Base-by-base conservation (phyloP, 2,113 vertebrate species). In the Capra hircus region DNA sequence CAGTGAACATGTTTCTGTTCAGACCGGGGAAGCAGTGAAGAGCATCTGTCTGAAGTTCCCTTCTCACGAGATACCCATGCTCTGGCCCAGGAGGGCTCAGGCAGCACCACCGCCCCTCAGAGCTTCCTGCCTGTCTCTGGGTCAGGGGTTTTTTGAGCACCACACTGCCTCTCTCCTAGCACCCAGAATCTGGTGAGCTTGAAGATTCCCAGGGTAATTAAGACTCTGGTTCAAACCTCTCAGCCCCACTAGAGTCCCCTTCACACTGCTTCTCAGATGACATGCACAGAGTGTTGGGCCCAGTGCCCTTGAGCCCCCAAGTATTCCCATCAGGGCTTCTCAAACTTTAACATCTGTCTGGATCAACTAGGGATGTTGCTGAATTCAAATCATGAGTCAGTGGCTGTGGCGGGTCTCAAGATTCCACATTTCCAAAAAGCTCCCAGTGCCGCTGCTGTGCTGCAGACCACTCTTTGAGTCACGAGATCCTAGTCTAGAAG, bases 181-280 rank as follows among this genome's bases (percentile, higher is more conserved):
- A 53, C 23, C 28, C 43, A 82, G 74, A 59, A 48, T 57, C 9
- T 50, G 25, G 12, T n/a, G 40, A 77, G 59, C 17, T 36, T n/a
- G 36, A 55, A 95, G 78, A 84, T 78, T 43, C 74, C 9, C 80
- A 36, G 62, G 33, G n/a, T n/a, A n/a, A 74, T 59, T 36, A 57
- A 88, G 59, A 48, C 40, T 67, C 36, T 36, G n/a, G n/a, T 77
- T 62, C n/a, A 45, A 60, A 48, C 55, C 19, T 45, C 62, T 48
- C 12, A 33, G 21, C 74, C 43, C 11, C 15, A 1, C 28, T 53
- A 25, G 55, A 36, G 50, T 40, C 36, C 6, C 25, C 17, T 23
- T 87, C 45, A 2, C 28, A 17, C 36, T 50, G 16, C 30, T 85
- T 84, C 52, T 53, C 52, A 62, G 45, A 30, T 25, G 55, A 74